A percentile compares a stretch with the other conserved stretches of the same genome.
Conservation (phyloP, 2,888 invertebrate genomes). For the Acronicta alni region DNA sequence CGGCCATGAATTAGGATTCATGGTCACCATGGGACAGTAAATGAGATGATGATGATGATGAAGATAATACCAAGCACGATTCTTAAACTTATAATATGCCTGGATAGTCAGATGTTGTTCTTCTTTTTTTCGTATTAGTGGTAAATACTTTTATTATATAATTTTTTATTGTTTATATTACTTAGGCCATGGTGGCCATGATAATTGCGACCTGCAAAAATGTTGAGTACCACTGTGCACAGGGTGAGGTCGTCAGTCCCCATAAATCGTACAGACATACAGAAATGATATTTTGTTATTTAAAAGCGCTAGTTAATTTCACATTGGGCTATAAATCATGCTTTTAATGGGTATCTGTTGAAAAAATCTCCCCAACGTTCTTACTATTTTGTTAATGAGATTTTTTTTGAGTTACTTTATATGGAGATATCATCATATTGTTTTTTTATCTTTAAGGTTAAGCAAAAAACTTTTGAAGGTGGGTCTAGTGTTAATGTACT, state of each 20-base stretch:
- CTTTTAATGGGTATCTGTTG: constrained; percentile 58
- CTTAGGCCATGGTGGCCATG: no score
- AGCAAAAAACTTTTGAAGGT: constrained; percentile 11
- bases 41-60: no score
- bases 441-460: neutral
- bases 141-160: no score
- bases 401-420: constrained; percentile 35
- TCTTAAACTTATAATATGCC: no score
- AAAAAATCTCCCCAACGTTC: constrained; percentile 52
- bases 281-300: constrained; percentile 78
- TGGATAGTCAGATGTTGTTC: no score
- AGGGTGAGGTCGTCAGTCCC: constrained; percentile 55
- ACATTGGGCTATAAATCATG: constrained; percentile 72
- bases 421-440: constrained; percentile 39
- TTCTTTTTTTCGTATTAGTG: no score
- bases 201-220: no score
- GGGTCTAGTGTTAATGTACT: neutral
- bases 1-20: no score
- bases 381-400: constrained; percentile 57
- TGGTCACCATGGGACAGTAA: no score
- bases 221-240: constrained; percentile 39
- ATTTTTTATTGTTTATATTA: no score
- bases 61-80: no score
- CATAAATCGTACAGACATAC: constrained; percentile 69
- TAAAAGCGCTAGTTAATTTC: constrained; percentile 74